A percentile compares a stretch with the other conserved stretches of the same genome.
Evolutionary conservation across 1,140 invertebrate species (phyloP).

Genomic region (Bilobella aurantiaca): DNA sequence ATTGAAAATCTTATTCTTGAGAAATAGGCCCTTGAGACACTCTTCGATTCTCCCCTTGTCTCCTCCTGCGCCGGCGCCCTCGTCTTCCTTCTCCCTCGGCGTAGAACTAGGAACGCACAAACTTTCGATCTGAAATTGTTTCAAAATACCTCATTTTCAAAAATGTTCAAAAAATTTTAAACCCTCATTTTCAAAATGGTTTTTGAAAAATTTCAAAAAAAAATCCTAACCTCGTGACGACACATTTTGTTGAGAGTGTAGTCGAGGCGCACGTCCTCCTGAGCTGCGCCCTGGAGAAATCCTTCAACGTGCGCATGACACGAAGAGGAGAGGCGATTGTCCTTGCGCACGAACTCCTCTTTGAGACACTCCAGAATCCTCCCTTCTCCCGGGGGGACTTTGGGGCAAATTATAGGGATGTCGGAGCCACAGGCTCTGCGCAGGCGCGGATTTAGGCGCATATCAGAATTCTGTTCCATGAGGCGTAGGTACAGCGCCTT

Average conservation of each 20-base stretch:
- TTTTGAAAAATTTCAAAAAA: neutral
- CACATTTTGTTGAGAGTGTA: slow-evolving; percentile 31
- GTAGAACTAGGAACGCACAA: too few relatives aligned
- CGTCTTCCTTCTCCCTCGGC: slow-evolving; percentile 22
- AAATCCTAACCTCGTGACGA: slow-evolving; percentile 20
- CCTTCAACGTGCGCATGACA: slow-evolving; percentile 51
- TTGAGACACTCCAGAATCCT: slow-evolving; percentile 29
- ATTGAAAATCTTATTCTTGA: slow-evolving; percentile 58
- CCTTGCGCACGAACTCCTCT: slow-evolving; percentile 28
- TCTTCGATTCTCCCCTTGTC: slow-evolving; percentile 59
- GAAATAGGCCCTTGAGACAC: slow-evolving; percentile 73
- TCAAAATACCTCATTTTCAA: slow-evolving; percentile 46
- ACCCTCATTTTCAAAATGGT: neutral
- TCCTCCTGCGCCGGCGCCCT: slow-evolving; percentile 45
- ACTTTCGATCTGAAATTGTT: slow-evolving; percentile 38
- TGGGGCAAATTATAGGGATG: slow-evolving; percentile 57
- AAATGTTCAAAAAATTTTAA: neutral
- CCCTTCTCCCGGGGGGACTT: slow-evolving; percentile 39
- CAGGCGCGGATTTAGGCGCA: slow-evolving; percentile 78
- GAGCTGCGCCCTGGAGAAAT: slow-evolving; percentile 45
- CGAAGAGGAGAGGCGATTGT: slow-evolving; percentile 39
- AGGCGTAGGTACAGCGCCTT: slow-evolving; percentile 74
- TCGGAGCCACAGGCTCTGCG: slow-evolving; percentile 60
- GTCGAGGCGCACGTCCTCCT: slow-evolving; percentile 47
- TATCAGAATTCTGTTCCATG: slow-evolving; percentile 85